Percentiles rank a stretch among this genome's conserved stretches.
Evolutionary conservation across 2,888 invertebrate genomes (phyloP).

Genomic region (Hypercompe scribonia): DNA sequence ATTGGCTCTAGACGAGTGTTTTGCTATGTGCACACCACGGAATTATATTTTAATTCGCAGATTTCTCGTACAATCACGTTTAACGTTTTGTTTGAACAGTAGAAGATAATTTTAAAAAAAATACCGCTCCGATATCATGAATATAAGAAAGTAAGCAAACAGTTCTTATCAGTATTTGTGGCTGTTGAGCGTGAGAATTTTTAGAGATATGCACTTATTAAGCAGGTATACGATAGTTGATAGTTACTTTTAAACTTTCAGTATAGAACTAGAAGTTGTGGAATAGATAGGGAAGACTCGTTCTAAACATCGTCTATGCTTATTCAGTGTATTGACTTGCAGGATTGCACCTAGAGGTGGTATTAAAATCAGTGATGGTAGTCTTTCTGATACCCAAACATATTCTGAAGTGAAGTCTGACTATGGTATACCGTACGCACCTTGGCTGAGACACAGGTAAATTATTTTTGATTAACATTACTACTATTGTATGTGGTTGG

Average conservation of each 20-base stretch:
- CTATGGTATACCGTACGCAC: slow-evolving; percentile 93
- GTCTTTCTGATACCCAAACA: slow-evolving; percentile 94
- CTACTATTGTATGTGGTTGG: slow-evolving; percentile 48
- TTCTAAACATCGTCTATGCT: slow-evolving; percentile 15
- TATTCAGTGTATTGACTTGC: slow-evolving; percentile 48
- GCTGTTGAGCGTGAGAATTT: slow-evolving; percentile 56
- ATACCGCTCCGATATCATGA: slow-evolving; percentile 28
- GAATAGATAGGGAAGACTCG: neutral
- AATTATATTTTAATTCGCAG: neutral
- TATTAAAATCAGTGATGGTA: slow-evolving; percentile 91
- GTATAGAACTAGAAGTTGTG: neutral
- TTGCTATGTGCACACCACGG: slow-evolving; percentile 38
- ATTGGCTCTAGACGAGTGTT: slow-evolving; percentile 37
- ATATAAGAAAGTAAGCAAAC: slow-evolving; percentile 53
- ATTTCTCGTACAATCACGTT: neutral
- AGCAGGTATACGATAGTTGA: neutral
- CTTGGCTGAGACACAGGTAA: slow-evolving; percentile 95
- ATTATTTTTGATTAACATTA: slow-evolving; percentile 45
- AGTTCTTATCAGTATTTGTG: slow-evolving; percentile 49
- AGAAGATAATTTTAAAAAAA: neutral
- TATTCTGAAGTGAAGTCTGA: slow-evolving; percentile 91
- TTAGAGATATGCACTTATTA: slow-evolving; percentile 1
- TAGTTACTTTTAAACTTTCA: neutral
- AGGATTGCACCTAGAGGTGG: slow-evolving; percentile 84
- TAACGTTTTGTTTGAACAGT: neutral